Base-by-base conservation (phyloP, 2,113 vertebrate species). In the Hassar affinis region DNA sequence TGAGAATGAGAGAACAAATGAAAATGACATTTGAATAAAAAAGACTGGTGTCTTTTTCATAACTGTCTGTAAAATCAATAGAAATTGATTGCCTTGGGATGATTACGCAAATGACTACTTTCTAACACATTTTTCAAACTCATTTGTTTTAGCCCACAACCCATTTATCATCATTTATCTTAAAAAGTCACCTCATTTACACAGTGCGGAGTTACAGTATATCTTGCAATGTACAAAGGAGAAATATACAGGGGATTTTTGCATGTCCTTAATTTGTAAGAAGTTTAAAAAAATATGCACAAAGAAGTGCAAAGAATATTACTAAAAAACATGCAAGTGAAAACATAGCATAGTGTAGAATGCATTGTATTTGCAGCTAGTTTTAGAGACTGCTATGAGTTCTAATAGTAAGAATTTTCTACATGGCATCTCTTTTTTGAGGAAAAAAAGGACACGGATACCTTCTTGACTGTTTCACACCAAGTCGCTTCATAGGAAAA, bases 81-180 rank as follows among this genome's bases (percentile, higher is more conserved):
- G 85, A 52, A 82, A 89, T 88, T 87, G 86, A 91, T 92, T 89
- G 88, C 84, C 78, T 66, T 76, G 22, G 88, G 81, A 86, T 90
- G 90, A 90, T 90, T 89, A 88, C 89, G 42, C 78, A 88, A 89
- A 87, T 89, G 88, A 83, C 72, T 88, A 89, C 86, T 88, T 84
- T 85, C 81, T 74, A 35, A 72, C 79, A 88, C 61, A 61, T 85
- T 88, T 80, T 30, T 82, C 88, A 84, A 89, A 90, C 88, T 86
- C n/a, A 89, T 92, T 92, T 90, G 82, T 88, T 85, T 90, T 75
- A 86, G 85, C 42, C n/a, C 78, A 76, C 84, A 84, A 79, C 42
- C 83, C 91, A 90, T 92, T 91, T 86, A 88, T 93, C 92, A 89
- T 90, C 49, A 90, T 90, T 90, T 84, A 71, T 30, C 75, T 76